Evolutionary conservation across 2,888 invertebrate genomes (phyloP), one percentile per base, ranked within the genome.

Genomic region (Zygothrica quintamaculata): DNA sequence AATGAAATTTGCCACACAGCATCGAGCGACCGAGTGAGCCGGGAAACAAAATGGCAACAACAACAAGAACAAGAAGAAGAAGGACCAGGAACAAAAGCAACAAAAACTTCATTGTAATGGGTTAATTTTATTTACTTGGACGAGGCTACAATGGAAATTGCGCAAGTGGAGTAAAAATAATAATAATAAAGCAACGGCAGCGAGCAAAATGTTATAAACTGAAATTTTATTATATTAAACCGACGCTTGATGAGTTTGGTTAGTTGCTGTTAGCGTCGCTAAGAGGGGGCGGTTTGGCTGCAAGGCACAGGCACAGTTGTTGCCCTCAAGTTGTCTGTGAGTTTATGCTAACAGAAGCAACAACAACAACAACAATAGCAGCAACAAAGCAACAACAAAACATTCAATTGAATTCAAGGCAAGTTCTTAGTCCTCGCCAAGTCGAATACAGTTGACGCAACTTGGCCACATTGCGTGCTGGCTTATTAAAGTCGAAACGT

Each of bases 171-270:
- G 67, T 56, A 57, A 73, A 76, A 76, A 74, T 74, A 74, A 85
- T 82, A 79, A 85, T 74, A 74, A 85, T 82, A 79, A 85, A 81
- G 71, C 82, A 74, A 47, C 59, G 47, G 55, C 40, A 36, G 39
- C 59, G 64, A 59, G 44, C 65, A 60, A 80, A 80, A 84, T 87
- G 84, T 82, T 87, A 74, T 85, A 87, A 82, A 79, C 86, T 86
- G 86, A 87, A 87, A 76, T 87, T 84, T 85, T 86, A 87, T 84
- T 84, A 87, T 84, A 84, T 85, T 87, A 87, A 82, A 85, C 79
- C 86, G 84, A 74, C 79, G 86, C 79, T 82, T 86, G 87, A 82
- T 87, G 86, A 85, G 81, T 87, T 87, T 68, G 80, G 81, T 81
- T 86, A 86, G 86, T 72, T 72, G 75, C 66, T 44, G 75, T 62